Base-by-base conservation (phyloP, 2,888 invertebrate genomes). In the Agrotis exclamationis region DNA sequence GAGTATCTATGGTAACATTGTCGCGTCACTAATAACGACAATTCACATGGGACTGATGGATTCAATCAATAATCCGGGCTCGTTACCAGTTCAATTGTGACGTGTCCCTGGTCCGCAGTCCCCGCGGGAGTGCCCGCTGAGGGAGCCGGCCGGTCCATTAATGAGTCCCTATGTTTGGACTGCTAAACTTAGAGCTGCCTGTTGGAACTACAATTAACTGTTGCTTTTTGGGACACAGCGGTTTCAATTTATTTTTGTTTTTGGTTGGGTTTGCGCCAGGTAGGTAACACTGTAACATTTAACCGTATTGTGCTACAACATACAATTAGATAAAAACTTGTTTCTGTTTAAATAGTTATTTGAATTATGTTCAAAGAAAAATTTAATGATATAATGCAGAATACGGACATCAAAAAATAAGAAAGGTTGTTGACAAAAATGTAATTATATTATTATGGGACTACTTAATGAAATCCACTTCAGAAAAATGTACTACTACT, bases 51-150 rank as follows among this genome's bases (percentile, higher is more conserved):
- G 92, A 87, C 82, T 83, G 83, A 83, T 83, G 87, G 85, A 89
- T 89, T 89, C 90, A 92, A 92, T 92, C 92, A 92, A 92, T 92
- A 91, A 87, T 85, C 86, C 88, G 79, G 80, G 87, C 89, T 91
- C 89, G 90, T 92, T 91, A 91, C 89, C 86, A 87, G 88, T 86
- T 88, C 88, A 87, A 90, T 89, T 89, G 89, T 91, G 90, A 89
- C 89, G 87, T 86, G 90, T 88, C 85, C 87, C 87, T 69, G 85
- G 81, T 84, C 81, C 71, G 74, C 53, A 54, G 70, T 60, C n/a
- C 84, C 71, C 71, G n/a, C 45, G 84, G 85, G 85, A 82, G 50
- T 66, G 79, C 79, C 76, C 77, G 76, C 33, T 54, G 56, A 74
- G 81, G 76, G 60, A 70, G 22, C 7, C 48, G 47, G 44, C 60